Conservation (phyloP, 2,113 vertebrate genomes). For the Rallus limicola region DNA sequence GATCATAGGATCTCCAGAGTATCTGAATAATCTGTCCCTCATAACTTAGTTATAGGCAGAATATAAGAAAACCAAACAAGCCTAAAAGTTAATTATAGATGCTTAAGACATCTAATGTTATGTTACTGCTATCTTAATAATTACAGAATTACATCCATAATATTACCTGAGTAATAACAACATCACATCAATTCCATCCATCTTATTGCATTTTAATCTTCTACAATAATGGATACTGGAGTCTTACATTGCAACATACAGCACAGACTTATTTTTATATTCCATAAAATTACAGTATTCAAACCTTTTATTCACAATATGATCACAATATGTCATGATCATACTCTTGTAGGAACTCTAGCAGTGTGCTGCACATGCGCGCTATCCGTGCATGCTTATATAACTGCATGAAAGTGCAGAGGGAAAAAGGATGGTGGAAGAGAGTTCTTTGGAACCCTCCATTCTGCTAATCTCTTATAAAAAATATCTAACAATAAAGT, state of each 20-base stretch:
- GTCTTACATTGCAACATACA: rapidly evolving
- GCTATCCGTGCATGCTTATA: not conserved
- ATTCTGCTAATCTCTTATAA: not conserved
- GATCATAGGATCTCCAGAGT: not conserved
- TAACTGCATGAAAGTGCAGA: not conserved
- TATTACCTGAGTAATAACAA: not conserved
- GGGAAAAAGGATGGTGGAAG: not conserved
- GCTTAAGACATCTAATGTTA: not conserved
- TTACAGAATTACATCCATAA: not conserved
- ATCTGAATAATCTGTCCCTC: not conserved
- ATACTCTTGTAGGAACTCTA: not conserved
- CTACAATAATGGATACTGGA: not conserved
- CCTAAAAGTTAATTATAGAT: not conserved
- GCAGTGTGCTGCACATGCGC: not conserved
- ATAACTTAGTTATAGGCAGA: not conserved
- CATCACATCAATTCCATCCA: not conserved
- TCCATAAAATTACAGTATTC: rapidly evolving
- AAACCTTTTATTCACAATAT: not conserved
- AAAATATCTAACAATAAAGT: rapidly evolving
- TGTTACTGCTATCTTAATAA: not conserved
- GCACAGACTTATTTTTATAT: not conserved
- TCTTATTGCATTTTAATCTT: not conserved
- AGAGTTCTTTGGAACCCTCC: not conserved
- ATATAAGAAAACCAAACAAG: not conserved
- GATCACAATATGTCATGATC: rapidly evolving